phyloP scores from a whole-genome alignment of 2,113 vertebrate species.

The Paradisaea rubra region DNA sequence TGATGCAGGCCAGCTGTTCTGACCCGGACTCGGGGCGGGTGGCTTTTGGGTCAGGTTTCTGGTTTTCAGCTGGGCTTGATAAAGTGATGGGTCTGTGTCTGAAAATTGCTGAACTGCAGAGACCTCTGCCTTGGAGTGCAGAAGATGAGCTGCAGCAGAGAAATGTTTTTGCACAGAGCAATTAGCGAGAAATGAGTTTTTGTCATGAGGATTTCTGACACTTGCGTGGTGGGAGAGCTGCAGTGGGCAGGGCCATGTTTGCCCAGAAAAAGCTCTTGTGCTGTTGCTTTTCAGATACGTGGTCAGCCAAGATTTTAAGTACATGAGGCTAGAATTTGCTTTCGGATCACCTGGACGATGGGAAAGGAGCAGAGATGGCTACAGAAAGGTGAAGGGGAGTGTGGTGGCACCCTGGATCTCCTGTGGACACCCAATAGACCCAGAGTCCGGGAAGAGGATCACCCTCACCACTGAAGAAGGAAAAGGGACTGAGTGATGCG shows the following conservation, averaged over 20 bases:
- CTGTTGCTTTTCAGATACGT: neutral
- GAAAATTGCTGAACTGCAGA: neutral
- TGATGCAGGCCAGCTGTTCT: neutral
- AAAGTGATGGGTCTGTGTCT: neutral
- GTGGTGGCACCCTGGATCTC: neutral
- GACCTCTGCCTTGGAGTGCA: neutral
- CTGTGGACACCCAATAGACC: neutral
- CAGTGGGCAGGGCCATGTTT: neutral
- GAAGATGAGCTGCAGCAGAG: neutral
- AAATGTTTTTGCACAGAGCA: neutral
- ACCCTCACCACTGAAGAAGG: rapidly evolving
- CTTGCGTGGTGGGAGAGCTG: neutral
- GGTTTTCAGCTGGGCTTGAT: neutral
- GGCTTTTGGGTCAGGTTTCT: neutral
- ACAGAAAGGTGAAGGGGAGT: neutral
- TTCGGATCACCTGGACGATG: rapidly evolving
- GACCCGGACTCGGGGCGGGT: rapidly evolving
- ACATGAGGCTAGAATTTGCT: neutral
- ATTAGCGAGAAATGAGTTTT: neutral
- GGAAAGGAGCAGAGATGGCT: neutral
- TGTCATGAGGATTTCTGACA: neutral
- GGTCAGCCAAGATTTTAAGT: neutral
- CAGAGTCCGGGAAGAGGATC: neutral
- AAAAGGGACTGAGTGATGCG: neutral
- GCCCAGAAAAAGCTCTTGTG: neutral